phyloP scores from a whole-genome alignment of 1,140 invertebrate species.

The Lepidurus couesii region DNA sequence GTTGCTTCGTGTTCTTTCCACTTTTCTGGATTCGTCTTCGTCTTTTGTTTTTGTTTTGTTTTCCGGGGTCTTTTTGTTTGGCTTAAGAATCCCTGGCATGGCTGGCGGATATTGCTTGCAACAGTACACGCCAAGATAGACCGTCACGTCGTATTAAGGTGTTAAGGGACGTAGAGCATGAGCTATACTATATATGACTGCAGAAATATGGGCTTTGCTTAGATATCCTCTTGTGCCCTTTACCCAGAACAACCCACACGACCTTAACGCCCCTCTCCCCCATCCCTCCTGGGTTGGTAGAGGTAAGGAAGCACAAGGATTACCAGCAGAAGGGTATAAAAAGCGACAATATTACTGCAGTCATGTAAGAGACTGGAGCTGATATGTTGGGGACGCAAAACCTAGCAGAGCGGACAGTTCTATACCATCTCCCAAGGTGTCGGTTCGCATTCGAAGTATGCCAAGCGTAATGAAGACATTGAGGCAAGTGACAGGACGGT shows the following conservation, averaged over 20 bases:
- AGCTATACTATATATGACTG: conserved; percentile 20
- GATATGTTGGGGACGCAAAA: not conserved
- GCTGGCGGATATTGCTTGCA: conserved; percentile 4
- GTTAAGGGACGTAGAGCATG: conserved; percentile 21
- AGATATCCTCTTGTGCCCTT: not conserved
- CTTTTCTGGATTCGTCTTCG: conserved; percentile 1
- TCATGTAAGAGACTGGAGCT: not conserved
- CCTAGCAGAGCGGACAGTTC: not conserved
- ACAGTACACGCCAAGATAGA: conserved; percentile 10
- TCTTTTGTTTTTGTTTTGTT: not conserved
- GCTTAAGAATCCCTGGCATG: not conserved
- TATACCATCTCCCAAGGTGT: not conserved
- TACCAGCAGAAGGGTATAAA: not conserved
- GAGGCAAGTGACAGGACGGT: not conserved
- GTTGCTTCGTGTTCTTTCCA: conserved; percentile 17
- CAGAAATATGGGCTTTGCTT: conserved; percentile 15
- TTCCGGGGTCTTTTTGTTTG: not conserved
- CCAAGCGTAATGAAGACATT: conserved; percentile 8
- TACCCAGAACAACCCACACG: too few relatives aligned
- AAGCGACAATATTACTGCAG: conserved; percentile 3
- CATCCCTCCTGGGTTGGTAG: not conserved
- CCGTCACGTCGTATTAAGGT: conserved; percentile 21
- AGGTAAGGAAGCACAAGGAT: not conserved
- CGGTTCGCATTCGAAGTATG: not conserved
- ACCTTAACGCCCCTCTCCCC: not conserved